Base-by-base conservation (phyloP, 2,797 vertebrate species). In the Sebastolobus altivelis region DNA sequence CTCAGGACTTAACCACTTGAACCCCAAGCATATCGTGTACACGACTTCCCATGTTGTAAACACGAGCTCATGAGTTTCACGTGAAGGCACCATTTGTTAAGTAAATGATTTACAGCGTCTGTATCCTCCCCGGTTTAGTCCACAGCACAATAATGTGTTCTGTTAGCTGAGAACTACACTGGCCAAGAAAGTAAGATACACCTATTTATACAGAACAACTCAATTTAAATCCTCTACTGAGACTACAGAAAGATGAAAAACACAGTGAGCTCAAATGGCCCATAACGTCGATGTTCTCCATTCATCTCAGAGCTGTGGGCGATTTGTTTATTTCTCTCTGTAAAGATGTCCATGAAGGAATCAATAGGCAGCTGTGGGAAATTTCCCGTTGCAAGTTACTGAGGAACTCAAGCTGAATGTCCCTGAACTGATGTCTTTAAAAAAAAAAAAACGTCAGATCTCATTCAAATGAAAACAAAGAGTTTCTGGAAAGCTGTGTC, bases 311-410 rank as follows among this genome's bases (percentile, higher is more conserved):
- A 35, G 54, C 33, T 54, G 55, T 13, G 37, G 12, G 33, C 55
- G 25, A 77, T 85, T 80, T 81, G 65, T 84, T 88, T 83, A 77
- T 61, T 25, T 72, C 10, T 31, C 38, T 38, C 25, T 56, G 43
- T 69, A 56, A 65, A 31, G 22, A 65, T 4, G 22, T 67, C 12
- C 11, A 35, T 49, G 54, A 49, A 69, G 27, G 12, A 12, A 37
- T 59, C 63, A n/a, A 68, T 33, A 63, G 13, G 29, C 72, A 52
- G 56, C 71, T 65, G 59, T 31, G 12, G 52, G 40, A 56, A 74
- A 65, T 10, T 56, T 46, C 55, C 76, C 37, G 46, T 52, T 55
- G 2, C 8, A 11, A 8, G 31, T 49, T 46, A 22, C 33, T 9
- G 29, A 69, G 33, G 13, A 72, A 43, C 56, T 63, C 8, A n/a